Evolutionary conservation across 1,140 invertebrate species (phyloP).

Genomic region (Paraescarpia echinospica): DNA sequence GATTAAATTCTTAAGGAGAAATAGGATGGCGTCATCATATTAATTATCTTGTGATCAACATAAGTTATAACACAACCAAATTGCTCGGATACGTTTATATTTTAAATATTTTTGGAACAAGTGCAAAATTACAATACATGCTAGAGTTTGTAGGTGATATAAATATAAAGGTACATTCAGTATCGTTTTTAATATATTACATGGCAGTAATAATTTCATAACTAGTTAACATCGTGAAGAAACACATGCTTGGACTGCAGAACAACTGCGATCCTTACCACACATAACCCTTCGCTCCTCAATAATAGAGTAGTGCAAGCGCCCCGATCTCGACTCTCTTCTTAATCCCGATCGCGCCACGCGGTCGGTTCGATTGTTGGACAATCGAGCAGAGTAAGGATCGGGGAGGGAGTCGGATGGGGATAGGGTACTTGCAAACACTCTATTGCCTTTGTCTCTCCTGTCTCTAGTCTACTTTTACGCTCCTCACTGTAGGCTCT

Average conservation of each 20-base stretch:
- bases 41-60: too few species aligned
- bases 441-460: not conserved
- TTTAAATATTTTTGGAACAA: not conserved
- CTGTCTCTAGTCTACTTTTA: not conserved
- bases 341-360: too few species aligned
- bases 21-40: too few species aligned
- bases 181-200: not conserved
- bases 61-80: not conserved
- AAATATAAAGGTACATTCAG: not conserved
- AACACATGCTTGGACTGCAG: not conserved
- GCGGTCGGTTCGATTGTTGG: too few species aligned
- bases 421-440: too few species aligned
- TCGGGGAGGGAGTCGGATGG: too few species aligned
- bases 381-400: too few species aligned
- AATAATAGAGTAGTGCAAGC: too few species aligned
- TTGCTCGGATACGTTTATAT: not conserved
- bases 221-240: not conserved
- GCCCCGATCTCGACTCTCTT: too few species aligned
- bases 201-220: not conserved
- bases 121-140: not conserved
- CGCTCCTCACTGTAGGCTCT: not conserved
- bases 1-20: too few species aligned
- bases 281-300: too few species aligned
- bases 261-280: not conserved
- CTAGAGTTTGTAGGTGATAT: not conserved